These are phyloP conservation scores for Syngnathus scovelli DNA, from an alignment of 2,113 vertebrate genomes.

Conservation along the genomic window DNA sequence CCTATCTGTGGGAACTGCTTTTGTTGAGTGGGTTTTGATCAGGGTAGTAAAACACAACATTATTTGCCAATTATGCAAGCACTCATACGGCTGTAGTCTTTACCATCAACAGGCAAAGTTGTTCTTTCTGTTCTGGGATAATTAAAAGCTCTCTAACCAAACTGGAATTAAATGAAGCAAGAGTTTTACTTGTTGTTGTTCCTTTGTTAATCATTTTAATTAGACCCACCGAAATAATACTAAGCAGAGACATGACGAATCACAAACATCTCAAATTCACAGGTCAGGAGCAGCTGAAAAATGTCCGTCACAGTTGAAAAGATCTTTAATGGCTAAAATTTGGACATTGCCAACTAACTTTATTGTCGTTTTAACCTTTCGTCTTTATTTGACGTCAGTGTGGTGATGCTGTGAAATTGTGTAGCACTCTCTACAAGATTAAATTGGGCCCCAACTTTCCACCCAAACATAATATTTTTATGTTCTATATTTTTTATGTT, in stretches of 20 bases:
- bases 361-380: neutral
- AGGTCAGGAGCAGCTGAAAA: neutral
- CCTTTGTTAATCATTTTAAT: neutral
- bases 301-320: constrained; percentile 16
- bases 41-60: constrained; percentile 20
- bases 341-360: constrained; percentile 13
- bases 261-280: neutral
- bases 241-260: neutral
- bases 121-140: neutral
- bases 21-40: constrained; percentile 43
- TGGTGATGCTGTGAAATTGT: neutral
- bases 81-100: constrained; percentile 7
- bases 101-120: constrained; percentile 8
- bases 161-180: neutral
- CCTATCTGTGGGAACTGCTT: constrained; percentile 15
- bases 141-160: neutral
- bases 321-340: constrained; percentile 22
- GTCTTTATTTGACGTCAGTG: constrained; percentile 6
- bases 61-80: constrained; percentile 8
- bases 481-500: neutral
- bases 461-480: neutral
- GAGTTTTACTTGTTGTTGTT: neutral
- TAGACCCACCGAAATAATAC: neutral
- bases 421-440: neutral
- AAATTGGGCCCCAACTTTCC: neutral